Conservation (phyloP, 2,797 vertebrate genomes). For the Kryptolebias ocellatus region DNA sequence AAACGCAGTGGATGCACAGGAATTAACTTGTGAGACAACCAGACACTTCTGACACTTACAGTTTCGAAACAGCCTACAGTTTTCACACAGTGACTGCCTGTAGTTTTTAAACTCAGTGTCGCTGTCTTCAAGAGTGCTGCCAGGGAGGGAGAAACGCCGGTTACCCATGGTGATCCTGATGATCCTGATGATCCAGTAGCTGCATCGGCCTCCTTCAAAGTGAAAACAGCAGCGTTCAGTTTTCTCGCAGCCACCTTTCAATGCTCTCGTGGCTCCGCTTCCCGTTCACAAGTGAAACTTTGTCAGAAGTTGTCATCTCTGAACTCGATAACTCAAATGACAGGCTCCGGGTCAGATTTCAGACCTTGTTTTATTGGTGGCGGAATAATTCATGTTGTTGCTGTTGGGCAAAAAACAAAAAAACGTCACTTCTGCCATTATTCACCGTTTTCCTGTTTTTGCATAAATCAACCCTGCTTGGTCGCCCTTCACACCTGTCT, state of each 20-base stretch:
- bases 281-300: not conserved
- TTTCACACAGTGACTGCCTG: not conserved
- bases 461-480: too few species aligned
- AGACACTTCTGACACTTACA: not conserved
- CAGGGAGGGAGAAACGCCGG: too few species aligned
- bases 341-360: not conserved
- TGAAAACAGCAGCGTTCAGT: too few species aligned
- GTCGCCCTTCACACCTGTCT: too few species aligned
- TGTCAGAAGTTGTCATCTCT: not conserved
- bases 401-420: too few species aligned
- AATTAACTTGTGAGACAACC: not conserved
- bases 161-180: too few species aligned
- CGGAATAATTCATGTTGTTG: not conserved
- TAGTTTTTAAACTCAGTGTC: not conserved
- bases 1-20: not conserved
- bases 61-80: not conserved
- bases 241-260: not conserved
- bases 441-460: too few species aligned
- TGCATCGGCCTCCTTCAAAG: too few species aligned
- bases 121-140: not conserved
- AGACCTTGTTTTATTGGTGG: not conserved
- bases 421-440: too few species aligned
- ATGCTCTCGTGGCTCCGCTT: not conserved
- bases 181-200: too few species aligned
- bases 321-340: not conserved